Base-by-base conservation (phyloP, 2,797 vertebrate genomes). In the Salmo trutta region DNA sequence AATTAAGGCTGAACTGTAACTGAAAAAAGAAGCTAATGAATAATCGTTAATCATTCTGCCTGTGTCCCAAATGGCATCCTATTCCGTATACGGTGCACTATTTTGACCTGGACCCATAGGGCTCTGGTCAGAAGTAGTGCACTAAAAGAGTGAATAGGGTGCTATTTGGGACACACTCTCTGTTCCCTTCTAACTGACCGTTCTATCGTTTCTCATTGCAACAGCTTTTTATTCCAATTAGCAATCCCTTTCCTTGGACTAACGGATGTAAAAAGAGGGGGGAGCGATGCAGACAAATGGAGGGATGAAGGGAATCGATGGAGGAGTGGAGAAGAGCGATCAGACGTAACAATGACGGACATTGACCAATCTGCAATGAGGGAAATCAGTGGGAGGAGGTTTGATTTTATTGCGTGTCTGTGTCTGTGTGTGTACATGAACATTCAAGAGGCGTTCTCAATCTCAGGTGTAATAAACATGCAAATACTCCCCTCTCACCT, bases 21-120 rank as follows among this genome's bases (percentile, higher is more conserved):
- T 86, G 85, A 83, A 88, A 88, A 83, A 83, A 56, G n/a, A 81
- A 75, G 84, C 79, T 87, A 86, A 90, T 88, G 82, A 84, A 79
- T 15, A 78, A 84, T 87, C 75, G 10, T 88, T 85, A 86, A 89
- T 91, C 77, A 86, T 79, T 73, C 70, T 72, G 21, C 69, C 77
- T 76, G 72, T 73, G 74, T 59, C 29, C 62, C 65, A 33, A 15
- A 31, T 10, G 16, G 27, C 27, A 29, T 6, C n/a, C 2, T 47
- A 29, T 12, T 24, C 8, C 14, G 12, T 10, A 64, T 64, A 3
- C 2, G 12, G 3, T 14, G n/a, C 59, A 5, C 10, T 10, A 14
- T 24, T 24, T 56, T 47, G 41, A 47, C 41, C 10, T 2, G 3
- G 41, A 12, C 10, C 41, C 10, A 47, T 47, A 47, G 41, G 10